Base-by-base conservation (phyloP, 2,113 vertebrate genomes). In the Romanogobio albipinnatus region DNA sequence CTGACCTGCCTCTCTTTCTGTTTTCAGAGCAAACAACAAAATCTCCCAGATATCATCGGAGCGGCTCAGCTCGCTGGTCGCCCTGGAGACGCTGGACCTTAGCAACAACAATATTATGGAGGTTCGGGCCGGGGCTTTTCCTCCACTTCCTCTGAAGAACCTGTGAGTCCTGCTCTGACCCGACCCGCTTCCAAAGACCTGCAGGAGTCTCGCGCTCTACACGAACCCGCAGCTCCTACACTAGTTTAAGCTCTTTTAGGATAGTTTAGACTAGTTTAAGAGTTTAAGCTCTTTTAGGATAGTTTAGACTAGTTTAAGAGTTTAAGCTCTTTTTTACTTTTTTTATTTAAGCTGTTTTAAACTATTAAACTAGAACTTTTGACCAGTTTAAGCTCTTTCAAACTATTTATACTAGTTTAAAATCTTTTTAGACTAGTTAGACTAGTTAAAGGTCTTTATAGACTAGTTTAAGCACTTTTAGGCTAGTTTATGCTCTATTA, bases 1-100 rank as follows among this genome's bases (percentile, higher is more conserved):
- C 36, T 87, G 88, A 88, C 89, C 93, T 45, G 87, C 62, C 29
- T 77, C 9, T 84, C 66, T 89, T 90, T 86, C 29, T 86, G 5
- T 94, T 96, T 96, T 91, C 91, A 99, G 98, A 94, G 95, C 96
- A 85, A 95, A 93, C 93, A 99, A 99, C 93, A 96, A 93, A 92
- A 98, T 99, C 91, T 70, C 82, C 68, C 92, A 88, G 85, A 89
- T 99, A 87, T 84, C 94, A 0, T 89, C 90, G 61, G 96, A 97
- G 86, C 95, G 94, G 87, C 91, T 99, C 87, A 89, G 93, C 89
- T 91, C 92, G 0, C 96, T 97, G 92, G 90, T 92, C 11, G 92
- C 93, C 36, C 93, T 99, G 86, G 96, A 98, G 94, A 97, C 96
- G 36, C 95, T 99, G 88, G 98, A 99, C 92, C 93, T 99, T 86